Conservation (phyloP, 2,888 invertebrate species). For the Agapetus fuscipes region DNA sequence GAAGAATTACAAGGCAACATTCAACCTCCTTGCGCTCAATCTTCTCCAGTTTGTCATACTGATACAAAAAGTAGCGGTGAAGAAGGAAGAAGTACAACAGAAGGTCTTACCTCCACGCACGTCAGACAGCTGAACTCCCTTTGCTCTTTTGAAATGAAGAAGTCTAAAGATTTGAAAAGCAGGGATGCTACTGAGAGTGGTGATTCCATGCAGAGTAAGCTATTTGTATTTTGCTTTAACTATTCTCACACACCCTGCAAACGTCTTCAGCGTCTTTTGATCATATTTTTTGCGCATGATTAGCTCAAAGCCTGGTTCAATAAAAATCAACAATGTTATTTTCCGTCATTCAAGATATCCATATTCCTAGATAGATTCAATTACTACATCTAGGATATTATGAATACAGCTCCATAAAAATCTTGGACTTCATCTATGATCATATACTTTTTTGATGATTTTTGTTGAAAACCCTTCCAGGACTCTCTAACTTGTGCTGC, state of each 20-base stretch:
- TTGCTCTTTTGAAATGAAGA: constrained; percentile 21
- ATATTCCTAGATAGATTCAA: too few relatives aligned
- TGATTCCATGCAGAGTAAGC: constrained; percentile 20
- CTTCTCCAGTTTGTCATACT: not conserved
- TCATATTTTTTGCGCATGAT: too few relatives aligned
- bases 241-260: too few relatives aligned
- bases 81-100: not conserved
- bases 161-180: constrained; percentile 1
- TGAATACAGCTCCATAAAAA: too few relatives aligned
- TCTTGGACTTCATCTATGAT: too few relatives aligned
- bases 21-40: constrained; percentile 1
- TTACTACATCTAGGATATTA: too few relatives aligned
- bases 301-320: too few relatives aligned
- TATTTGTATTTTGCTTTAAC: not conserved
- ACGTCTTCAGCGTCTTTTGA: too few relatives aligned
- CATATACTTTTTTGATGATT: too few relatives aligned
- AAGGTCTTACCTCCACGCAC: constrained; percentile 23
- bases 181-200: constrained; percentile 6
- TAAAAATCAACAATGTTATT: constrained; percentile 14
- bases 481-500: too few relatives aligned
- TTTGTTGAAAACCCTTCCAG: too few relatives aligned
- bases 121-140: constrained; percentile 26
- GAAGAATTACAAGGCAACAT: constrained; percentile 11
- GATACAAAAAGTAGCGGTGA: not conserved
- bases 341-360: too few relatives aligned